These are phyloP conservation scores for Sphaerodactylus townsendi DNA, from an alignment of 2,113 vertebrate genomes.

Conservation along the genomic window DNA sequence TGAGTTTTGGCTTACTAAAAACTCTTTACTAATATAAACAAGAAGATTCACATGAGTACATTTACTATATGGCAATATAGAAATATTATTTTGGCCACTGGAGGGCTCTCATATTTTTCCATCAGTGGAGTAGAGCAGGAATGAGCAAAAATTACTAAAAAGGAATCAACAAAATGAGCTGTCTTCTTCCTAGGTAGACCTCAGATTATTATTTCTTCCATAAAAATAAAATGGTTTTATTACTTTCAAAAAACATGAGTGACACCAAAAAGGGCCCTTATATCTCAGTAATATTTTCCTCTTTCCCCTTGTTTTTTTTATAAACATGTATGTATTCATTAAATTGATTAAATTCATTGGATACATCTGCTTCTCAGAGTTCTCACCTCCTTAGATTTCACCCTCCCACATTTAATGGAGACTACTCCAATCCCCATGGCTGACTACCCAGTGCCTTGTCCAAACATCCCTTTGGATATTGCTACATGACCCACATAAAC, in stretches of 20 bases:
- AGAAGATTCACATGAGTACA: constrained; percentile 1
- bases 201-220: not conserved
- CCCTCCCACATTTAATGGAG: not conserved
- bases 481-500: not conserved
- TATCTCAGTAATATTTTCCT: not conserved
- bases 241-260: not conserved
- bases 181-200: not conserved
- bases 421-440: not conserved
- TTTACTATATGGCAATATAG: constrained; percentile 25
- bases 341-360: not conserved
- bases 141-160: not conserved
- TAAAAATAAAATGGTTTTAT: not conserved
- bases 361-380: not conserved
- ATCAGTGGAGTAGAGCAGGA: constrained; percentile 3
- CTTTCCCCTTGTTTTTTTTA: not conserved
- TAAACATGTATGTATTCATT: too few relatives aligned
- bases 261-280: not conserved
- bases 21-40: not conserved
- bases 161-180: not conserved
- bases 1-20: not conserved
- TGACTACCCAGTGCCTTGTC: not conserved
- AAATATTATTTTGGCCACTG: constrained; percentile 66
- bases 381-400: too few relatives aligned
- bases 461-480: not conserved
- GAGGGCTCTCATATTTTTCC: constrained; percentile 70